Base-by-base conservation (phyloP, 2,113 vertebrate genomes). In the Thryonomys swinderianus region DNA sequence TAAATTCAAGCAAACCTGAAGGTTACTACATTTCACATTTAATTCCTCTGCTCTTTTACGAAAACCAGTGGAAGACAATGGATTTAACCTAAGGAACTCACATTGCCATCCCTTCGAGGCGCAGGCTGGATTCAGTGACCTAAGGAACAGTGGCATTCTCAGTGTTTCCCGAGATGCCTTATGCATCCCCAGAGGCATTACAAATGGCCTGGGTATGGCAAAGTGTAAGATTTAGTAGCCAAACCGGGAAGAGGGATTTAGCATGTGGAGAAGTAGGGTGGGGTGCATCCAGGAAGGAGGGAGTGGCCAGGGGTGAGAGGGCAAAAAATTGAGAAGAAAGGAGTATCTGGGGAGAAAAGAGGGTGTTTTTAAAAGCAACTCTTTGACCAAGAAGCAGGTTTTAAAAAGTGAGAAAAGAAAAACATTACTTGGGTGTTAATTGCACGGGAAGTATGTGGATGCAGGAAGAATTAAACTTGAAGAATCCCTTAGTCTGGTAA, bases 11-110 rank as follows among this genome's bases (percentile, higher is more conserved):
- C 51, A 95, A 94, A 94, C 62, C 86, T 48, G 17, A 83, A 59
- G 71, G 85, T 85, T 42, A 55, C n/a, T 78, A 73, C 23, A 8
- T 40, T 92, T 85, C 64, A 82, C 27, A 20, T 48, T 93, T 85
- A 85, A 90, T 84, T 93, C 25, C 87, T 34, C 90, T 59, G 62
- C 76, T 73, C 32, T 66, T 85, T 95, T 97, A 85, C 94, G 53
- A 81, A 96, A 97, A 82, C 27, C 74, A 78, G 27, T 80, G 64
- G 45, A 85, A 91, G 79, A 92, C 94, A 96, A 94, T 84, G 82
- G 64, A 64, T 93, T 90, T 95, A 71, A 96, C 91, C 90, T 20
- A 95, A 91, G 71, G 59, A 51, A 84, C 64, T 73, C 45, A 69
- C 85, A 69, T 74, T 87, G 85, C 45, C n/a, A n/a, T 90, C 69